Percentiles rank a stretch among this genome's conserved stretches.
Evolutionary conservation across 2,797 vertebrate genomes (phyloP).

Genomic region (Pangasius macronema): DNA sequence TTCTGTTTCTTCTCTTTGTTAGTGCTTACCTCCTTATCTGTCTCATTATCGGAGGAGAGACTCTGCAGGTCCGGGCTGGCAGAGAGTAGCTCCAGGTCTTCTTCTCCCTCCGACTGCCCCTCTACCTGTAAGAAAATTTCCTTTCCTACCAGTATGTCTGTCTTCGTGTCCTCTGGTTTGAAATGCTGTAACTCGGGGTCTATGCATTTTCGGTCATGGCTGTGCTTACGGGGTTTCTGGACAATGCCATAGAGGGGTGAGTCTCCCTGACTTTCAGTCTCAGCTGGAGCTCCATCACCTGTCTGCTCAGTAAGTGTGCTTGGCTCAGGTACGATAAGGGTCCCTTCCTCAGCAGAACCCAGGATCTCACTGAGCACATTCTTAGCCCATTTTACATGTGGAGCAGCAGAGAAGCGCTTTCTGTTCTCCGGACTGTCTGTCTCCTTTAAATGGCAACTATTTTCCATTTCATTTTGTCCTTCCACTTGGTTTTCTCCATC

Average conservation of each 20-base stretch:
- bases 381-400: slow-evolving; percentile 78
- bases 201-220: neutral
- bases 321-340: slow-evolving; percentile 38
- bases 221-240: slow-evolving; percentile 40
- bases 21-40: slow-evolving; percentile 38
- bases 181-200: slow-evolving; percentile 48
- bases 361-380: slow-evolving; percentile 71
- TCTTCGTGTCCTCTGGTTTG: slow-evolving; percentile 56
- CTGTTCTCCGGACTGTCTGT: slow-evolving; percentile 64
- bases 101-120: slow-evolving; percentile 21
- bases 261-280: slow-evolving; percentile 29
- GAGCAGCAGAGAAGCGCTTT: slow-evolving; percentile 72
- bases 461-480: slow-evolving; percentile 62
- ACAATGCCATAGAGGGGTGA: slow-evolving; percentile 38
- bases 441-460: slow-evolving; percentile 61
- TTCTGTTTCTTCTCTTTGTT: slow-evolving; percentile 8
- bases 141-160: slow-evolving; percentile 55
- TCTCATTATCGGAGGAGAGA: slow-evolving; percentile 38
- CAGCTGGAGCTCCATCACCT: neutral
- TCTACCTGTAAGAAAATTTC: slow-evolving; percentile 46
- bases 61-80: slow-evolving; percentile 28
- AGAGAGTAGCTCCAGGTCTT: neutral
- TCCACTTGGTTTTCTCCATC: slow-evolving; percentile 49
- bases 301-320: slow-evolving; percentile 8
- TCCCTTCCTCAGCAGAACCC: slow-evolving; percentile 64